Evolutionary conservation across 2,797 vertebrate species (phyloP), one percentile per base, ranked within the genome.

Genomic region (Periparus ater): DNA sequence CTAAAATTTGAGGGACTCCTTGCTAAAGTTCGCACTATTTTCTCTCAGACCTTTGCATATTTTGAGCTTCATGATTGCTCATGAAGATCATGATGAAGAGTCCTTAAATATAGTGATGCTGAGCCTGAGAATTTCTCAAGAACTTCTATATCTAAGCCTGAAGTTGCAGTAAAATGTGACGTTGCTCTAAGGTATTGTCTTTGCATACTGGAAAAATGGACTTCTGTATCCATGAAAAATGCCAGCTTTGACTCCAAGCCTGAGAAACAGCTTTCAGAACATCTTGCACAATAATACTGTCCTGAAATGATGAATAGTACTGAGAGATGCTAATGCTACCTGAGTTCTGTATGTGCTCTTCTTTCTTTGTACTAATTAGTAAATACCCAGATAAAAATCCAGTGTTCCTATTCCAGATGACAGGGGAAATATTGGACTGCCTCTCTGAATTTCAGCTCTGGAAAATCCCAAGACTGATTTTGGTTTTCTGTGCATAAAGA

Each of bases 61-160:
- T 42, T 42, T 55, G 22, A 76, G 10, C 14, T 7, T 74, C 6
- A 0, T 4, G 15, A 12, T 67, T 0, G 0, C 58, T 85, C 11
- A 17, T 42, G 71, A 21, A 26, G 77, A 8, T 10, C 16, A 2
- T 34, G 5, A 18, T 82, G 20, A 26, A 83, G 23, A 38, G 34
- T 65, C 45, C 17, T 90, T 75, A 50, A 83, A n/a, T 79, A 13
- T 1, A 38, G 13, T 27, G 17, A 29, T 77, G 20, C 67, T 81
- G 74, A 92, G 44, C 51, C 14, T 62, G 58, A 77, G 32, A 93
- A 80, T 67, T 77, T 70, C 8, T 75, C 13, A n/a, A 40, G 30
- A 60, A 12, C 44, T 76, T 88, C 6, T 44, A 32, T 7, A 53
- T 62, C 13, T 34, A 48, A 58, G 50, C 42, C 48, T 66, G 44